Base-by-base conservation (phyloP, 2,888 invertebrate genomes). In the Caenorhabditis wallacei region DNA sequence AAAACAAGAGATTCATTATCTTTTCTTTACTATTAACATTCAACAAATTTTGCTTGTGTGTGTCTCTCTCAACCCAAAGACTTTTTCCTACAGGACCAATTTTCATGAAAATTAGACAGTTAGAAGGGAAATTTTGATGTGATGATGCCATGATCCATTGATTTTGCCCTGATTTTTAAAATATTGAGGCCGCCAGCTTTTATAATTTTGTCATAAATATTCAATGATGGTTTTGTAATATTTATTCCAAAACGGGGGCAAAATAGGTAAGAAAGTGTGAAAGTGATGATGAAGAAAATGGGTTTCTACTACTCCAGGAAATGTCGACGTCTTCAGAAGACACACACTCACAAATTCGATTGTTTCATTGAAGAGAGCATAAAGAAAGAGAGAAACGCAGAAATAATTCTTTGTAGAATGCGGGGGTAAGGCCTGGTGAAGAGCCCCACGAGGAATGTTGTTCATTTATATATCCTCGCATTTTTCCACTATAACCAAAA, bases 301-400 rank as follows among this genome's bases (percentile, higher is more conserved):
- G 46, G 46, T 48, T 18, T 40, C 40, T 40, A 13, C 61, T 53
- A 53, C 72, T 53, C 61, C 53, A 61, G 48, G 63, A 53, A 43
- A 71, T 59, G 51, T 18, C 63, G 46, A 63, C 51, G 71, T 51
- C 70, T 53, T 68, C 70, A 8, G 43, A 69, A 69, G 69, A 71
- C 71, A 54, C 63, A 54, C 74, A 48, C 64, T 18, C 54, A 66
- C 64, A 74, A 74, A 74, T 74, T 54, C 56, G 54, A 74, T 74
- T 74, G 43, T 66, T 64, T 24, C 30, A 13, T 18, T 48, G 43
- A 13, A 35, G 35, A 74, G 48, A 57, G 48, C 22, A 59, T 40
- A 40, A 18, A 54, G 63, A 35, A 30, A 3, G 35, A 11, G 46
- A 26, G 54, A 54, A 26, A 64, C 37, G 54, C 3, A 43, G 1